Conservation (phyloP, 2,797 vertebrate genomes). For the Sebastes hubbsi region DNA sequence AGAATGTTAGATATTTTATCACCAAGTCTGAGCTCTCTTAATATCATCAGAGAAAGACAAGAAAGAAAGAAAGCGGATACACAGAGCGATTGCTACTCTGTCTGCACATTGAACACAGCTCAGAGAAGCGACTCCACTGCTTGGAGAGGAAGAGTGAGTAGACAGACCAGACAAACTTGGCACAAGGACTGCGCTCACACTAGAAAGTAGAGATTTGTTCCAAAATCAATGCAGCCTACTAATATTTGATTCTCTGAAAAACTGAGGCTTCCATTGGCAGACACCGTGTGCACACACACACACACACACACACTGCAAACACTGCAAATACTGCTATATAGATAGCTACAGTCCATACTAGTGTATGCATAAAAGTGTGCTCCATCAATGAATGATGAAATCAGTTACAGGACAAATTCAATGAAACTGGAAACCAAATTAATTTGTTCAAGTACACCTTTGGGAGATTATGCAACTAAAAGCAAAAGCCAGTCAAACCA, state of each 20-base stretch:
- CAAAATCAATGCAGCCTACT: constrained; percentile 76
- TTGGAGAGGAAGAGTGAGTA: constrained; percentile 67
- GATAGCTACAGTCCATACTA: background rate
- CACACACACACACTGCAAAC: background rate
- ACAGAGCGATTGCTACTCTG: constrained; percentile 7
- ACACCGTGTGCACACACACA: constrained; percentile 1
- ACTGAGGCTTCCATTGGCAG: constrained; percentile 55
- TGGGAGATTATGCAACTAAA: background rate
- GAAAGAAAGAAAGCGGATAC: constrained; percentile 15
- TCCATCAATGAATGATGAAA: constrained; percentile 3
- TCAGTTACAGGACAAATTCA: background rate
- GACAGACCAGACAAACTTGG: constrained; percentile 75
- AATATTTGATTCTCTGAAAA: constrained; percentile 73
- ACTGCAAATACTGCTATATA: constrained; percentile 1
- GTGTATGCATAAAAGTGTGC: background rate
- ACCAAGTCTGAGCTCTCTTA: constrained; percentile 2
- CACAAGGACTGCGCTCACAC: constrained; percentile 60
- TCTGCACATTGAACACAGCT: constrained; percentile 30
- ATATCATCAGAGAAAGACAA: constrained; percentile 19
- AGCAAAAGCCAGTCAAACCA: background rate
- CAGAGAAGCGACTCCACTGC: constrained; percentile 44
- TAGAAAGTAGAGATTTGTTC: constrained; percentile 64
- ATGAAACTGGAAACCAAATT: background rate
- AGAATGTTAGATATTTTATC: constrained; percentile 17
- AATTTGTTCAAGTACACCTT: background rate